Conservation (phyloP, 2,888 invertebrate species). For the Acleris emargana region DNA sequence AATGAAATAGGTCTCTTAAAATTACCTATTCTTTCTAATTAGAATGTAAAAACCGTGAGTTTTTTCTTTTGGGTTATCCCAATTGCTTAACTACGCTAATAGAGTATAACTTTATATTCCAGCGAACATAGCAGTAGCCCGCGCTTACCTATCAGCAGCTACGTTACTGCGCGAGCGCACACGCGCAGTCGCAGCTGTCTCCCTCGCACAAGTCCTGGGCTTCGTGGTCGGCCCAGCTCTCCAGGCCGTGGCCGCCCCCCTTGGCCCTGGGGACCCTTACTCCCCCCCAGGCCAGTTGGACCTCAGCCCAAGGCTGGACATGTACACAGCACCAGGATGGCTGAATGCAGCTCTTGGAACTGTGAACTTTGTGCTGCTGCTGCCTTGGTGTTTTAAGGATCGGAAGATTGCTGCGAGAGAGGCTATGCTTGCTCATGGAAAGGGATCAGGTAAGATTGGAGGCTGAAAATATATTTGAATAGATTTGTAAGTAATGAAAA, state of each 20-base stretch:
- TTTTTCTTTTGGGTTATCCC: no score
- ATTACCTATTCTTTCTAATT: no score
- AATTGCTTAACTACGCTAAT: background rate
- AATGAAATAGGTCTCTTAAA: no score
- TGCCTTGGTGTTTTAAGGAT: slow-evolving; percentile 90
- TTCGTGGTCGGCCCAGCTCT: slow-evolving; percentile 94
- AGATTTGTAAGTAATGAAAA: no score
- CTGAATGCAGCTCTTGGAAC: slow-evolving; percentile 90
- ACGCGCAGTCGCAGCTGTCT: slow-evolving; percentile 91
- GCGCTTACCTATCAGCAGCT: slow-evolving; percentile 93
- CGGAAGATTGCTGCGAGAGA: slow-evolving; percentile 90
- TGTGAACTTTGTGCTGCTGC: slow-evolving; percentile 88
- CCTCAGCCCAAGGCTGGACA: slow-evolving; percentile 87
- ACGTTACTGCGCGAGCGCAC: slow-evolving; percentile 92
- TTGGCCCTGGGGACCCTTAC: slow-evolving; percentile 84
- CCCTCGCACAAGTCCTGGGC: slow-evolving; percentile 93
- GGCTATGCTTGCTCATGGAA: slow-evolving; percentile 89
- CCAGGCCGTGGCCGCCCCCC: slow-evolving; percentile 91
- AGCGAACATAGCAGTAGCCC: slow-evolving; percentile 93
- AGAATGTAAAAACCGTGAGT: no score
- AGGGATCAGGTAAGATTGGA: slow-evolving; percentile 77
- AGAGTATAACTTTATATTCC: slow-evolving; percentile 37
- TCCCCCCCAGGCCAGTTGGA: slow-evolving; percentile 73
- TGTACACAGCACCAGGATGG: slow-evolving; percentile 95
- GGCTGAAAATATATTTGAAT: background rate